phyloP scores from a whole-genome alignment of 2,797 vertebrate species.

The Scleropages formosus region DNA sequence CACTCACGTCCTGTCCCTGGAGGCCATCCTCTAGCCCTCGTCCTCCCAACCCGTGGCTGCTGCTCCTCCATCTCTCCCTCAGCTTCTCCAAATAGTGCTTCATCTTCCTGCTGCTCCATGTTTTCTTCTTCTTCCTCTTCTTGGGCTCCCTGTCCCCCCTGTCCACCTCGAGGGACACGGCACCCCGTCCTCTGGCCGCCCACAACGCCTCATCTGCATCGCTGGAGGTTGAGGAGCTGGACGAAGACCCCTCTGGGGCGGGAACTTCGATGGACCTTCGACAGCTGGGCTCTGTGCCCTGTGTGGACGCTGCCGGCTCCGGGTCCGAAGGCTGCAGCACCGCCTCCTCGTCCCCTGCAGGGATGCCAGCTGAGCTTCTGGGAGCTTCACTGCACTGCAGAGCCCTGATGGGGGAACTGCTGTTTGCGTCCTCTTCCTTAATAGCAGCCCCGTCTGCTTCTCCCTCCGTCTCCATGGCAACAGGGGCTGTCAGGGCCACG shows the following conservation, averaged over 20 bases:
- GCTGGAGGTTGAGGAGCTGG: not conserved
- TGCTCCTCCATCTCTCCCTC: slow-evolving; percentile 14
- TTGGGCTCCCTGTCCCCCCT: not conserved
- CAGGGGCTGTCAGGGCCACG: no score
- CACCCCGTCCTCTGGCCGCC: not conserved
- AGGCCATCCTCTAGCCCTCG: not conserved
- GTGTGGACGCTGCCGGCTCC: no score
- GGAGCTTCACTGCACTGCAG: no score
- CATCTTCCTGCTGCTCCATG: not conserved
- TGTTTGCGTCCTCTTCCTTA: not conserved
- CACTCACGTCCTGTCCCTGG: not conserved
- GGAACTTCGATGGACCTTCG: not conserved
- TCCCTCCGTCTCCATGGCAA: no score
- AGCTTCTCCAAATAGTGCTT: slow-evolving; percentile 8
- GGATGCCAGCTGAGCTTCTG: no score
- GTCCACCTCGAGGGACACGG: not conserved
- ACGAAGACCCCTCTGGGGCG: not conserved
- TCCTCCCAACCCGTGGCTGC: slow-evolving; percentile 6
- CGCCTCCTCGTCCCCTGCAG: no score
- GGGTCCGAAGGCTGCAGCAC: no score
- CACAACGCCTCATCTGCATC: not conserved
- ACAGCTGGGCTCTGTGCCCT: not conserved
- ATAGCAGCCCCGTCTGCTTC: no score
- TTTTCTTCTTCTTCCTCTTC: not conserved
- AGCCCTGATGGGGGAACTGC: no score